Percentiles rank a stretch among this genome's conserved stretches.
phyloP scores from a whole-genome alignment of 1,140 invertebrate species.

The Carposina sasakii region DNA sequence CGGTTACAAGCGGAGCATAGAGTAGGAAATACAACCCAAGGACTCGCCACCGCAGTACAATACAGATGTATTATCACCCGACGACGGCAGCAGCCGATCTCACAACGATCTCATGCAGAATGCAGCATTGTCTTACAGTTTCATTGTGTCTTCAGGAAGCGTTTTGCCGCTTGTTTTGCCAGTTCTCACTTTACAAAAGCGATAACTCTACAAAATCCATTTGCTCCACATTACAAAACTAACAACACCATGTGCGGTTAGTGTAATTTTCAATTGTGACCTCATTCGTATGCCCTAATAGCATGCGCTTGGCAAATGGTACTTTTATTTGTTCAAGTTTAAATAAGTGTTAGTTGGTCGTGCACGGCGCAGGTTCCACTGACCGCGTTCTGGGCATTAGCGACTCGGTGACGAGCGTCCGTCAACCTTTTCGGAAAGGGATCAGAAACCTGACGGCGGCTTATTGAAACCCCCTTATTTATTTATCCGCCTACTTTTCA shows the following conservation, averaged over 20 bases:
- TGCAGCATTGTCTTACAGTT: constrained; percentile 18
- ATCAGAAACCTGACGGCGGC: constrained; percentile 29
- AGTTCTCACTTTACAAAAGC: too few relatives aligned
- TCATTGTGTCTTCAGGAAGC: constrained; percentile 20
- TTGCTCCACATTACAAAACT: constrained; percentile 13
- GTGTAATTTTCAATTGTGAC: constrained; percentile 17
- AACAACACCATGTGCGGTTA: constrained; percentile 1
- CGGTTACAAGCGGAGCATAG: too few relatives aligned
- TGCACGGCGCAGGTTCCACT: constrained; percentile 32
- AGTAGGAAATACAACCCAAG: too few relatives aligned
- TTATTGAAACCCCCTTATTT: constrained; percentile 18
- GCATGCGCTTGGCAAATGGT: constrained; percentile 13
- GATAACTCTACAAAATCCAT: constrained; percentile 23
- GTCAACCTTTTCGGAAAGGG: too few relatives aligned
- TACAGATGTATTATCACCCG: too few relatives aligned
- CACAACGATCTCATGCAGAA: too few relatives aligned
- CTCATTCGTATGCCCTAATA: constrained; percentile 23
- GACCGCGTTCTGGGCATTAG: constrained; percentile 44
- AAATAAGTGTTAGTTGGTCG: constrained; percentile 31
- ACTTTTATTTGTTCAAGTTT: constrained; percentile 38
- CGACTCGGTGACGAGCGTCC: constrained; percentile 27
- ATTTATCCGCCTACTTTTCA: too few relatives aligned
- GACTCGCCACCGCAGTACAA: too few relatives aligned
- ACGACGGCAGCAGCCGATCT: too few relatives aligned
- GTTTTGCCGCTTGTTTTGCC: constrained; percentile 5